phyloP scores from a whole-genome alignment of 2,113 vertebrate genomes.

The Atlantisia rogersi region DNA sequence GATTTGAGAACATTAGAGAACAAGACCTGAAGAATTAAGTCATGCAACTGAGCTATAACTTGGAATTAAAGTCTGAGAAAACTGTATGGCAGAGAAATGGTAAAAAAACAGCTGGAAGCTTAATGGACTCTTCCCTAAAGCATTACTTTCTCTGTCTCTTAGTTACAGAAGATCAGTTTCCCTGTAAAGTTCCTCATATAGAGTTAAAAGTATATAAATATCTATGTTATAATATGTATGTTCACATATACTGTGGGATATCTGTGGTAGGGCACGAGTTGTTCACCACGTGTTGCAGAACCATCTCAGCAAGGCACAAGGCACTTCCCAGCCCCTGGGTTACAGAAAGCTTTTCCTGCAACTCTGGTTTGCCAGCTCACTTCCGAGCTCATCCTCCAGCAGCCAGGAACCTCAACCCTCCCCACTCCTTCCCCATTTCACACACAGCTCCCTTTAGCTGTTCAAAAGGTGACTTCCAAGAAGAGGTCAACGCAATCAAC shows the following conservation, averaged over 20 bases:
- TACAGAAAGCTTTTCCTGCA: not conserved
- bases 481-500: not conserved
- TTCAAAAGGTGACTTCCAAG: not conserved
- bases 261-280: too few species aligned
- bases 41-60: not conserved
- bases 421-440: rapidly evolving
- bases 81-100: not conserved
- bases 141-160: not conserved
- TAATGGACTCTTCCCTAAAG: not conserved
- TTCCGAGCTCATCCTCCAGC: not conserved
- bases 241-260: too few species aligned
- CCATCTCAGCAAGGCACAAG: not conserved
- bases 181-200: not conserved
- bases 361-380: not conserved
- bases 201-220: not conserved
- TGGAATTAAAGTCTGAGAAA: not conserved
- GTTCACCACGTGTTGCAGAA: not conserved
- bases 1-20: not conserved
- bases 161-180: not conserved
- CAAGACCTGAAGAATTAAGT: not conserved
- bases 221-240: too few species aligned
- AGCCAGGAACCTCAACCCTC: not conserved
- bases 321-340: not conserved
- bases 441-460: rapidly evolving
- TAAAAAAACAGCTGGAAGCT: not conserved